Evolutionary conservation across 2,113 vertebrate genomes (phyloP).

Genomic region (Strigops habroptila): DNA sequence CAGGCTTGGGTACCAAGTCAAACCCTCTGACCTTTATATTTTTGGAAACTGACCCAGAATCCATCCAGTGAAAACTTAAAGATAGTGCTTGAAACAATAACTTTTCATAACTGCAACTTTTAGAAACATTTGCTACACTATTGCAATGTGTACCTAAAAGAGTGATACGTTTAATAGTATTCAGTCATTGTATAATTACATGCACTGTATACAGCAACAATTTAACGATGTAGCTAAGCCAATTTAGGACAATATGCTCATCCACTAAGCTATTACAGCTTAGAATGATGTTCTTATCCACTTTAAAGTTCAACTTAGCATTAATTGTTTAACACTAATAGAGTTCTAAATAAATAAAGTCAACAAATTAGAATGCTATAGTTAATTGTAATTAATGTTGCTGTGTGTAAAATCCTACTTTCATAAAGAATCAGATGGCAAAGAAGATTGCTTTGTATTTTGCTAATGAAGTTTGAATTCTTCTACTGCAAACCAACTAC

Average conservation of each 20-base stretch:
- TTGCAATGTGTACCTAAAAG: neutral
- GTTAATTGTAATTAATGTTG: conserved; percentile 51
- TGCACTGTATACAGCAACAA: neutral
- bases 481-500: neutral
- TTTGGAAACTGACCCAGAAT: neutral
- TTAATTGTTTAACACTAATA: conserved; percentile 53
- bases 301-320: conserved; percentile 46
- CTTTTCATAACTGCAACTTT: neutral
- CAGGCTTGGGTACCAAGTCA: neutral
- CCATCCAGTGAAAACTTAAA: neutral
- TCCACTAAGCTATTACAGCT: conserved; percentile 46
- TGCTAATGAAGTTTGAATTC: conserved; percentile 21
- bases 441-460: conserved; percentile 15
- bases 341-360: conserved; percentile 45
- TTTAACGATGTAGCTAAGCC: conserved; percentile 38
- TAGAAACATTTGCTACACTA: neutral
- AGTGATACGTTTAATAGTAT: neutral
- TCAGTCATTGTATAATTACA: neutral
- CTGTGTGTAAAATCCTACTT: conserved; percentile 10
- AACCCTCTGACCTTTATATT: neutral
- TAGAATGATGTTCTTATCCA: conserved; percentile 35
- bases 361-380: conserved; percentile 37
- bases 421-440: conserved; percentile 2
- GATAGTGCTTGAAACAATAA: neutral
- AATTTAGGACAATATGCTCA: conserved; percentile 56